A percentile compares a stretch with the other conserved stretches of the same genome.
phyloP scores from a whole-genome alignment of 2,888 invertebrate genomes.

The Chesias legatella region DNA sequence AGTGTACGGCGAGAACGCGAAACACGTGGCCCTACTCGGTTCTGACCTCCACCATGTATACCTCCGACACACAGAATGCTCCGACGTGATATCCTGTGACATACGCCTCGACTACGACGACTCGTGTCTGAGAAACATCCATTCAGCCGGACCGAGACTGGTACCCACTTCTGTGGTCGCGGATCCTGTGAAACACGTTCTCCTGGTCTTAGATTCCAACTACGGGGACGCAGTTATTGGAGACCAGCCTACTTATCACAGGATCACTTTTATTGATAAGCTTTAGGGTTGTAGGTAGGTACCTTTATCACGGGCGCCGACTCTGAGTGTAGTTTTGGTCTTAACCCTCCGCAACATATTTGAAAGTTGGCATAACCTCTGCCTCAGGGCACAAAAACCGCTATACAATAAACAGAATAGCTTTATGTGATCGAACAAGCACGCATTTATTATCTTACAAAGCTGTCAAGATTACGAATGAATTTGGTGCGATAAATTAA shows the following conservation, averaged over 20 bases:
- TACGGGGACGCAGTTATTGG: constrained; percentile 80
- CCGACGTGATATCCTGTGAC: constrained; percentile 82
- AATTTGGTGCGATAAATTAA: no score
- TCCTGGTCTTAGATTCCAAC: constrained; percentile 82
- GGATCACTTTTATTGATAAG: constrained; percentile 49
- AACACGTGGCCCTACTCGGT: constrained; percentile 51
- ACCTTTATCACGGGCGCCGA: no score
- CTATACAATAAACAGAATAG: no score
- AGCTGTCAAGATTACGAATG: no score
- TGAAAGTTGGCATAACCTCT: no score
- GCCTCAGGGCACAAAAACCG: no score
- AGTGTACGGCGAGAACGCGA: constrained; percentile 53
- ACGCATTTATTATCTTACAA: no score
- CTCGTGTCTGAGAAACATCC: constrained; percentile 68
- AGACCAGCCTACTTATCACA: constrained; percentile 56
- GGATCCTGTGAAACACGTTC: constrained; percentile 70
- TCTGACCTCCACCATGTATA: constrained; percentile 49
- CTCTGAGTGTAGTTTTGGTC: neutral
- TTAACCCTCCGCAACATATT: neutral
- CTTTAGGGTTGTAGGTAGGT: no score
- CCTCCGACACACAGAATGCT: constrained; percentile 78
- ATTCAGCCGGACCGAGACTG: constrained; percentile 70
- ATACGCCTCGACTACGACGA: constrained; percentile 60
- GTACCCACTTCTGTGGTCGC: constrained; percentile 79
- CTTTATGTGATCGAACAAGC: no score